Base-by-base conservation (phyloP, 2,888 invertebrate genomes). In the Leptinotarsa peninsularis region DNA sequence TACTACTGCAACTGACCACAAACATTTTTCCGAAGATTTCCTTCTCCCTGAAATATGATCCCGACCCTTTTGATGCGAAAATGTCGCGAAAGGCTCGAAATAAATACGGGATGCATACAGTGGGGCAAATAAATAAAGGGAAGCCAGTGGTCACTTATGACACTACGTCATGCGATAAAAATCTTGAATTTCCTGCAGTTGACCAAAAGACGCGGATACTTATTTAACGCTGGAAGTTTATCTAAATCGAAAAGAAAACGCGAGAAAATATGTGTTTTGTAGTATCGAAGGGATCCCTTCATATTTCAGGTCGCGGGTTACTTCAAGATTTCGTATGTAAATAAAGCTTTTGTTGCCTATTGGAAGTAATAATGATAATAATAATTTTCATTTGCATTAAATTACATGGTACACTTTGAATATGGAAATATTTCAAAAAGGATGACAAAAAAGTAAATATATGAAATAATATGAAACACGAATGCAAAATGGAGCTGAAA, bases 161-260 rank as follows among this genome's bases (percentile, higher is more conserved):
- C 85, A 85, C 85, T 85, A 86, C 85, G 85, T 86, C 84, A 86
- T 78, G 76, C 82, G 88, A 88, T 88, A 88, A 82, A 78, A 83
- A 88, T 88, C 88, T 88, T 87, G 87, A 87, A 88, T 88, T 88
- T 88, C 88, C 88, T 84, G 70, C 18, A 18, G 83, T 81, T 87
- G 87, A 87, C 88, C 87, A 88, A 86, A 87, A 86, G 87, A 84
- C 85, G 85, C 80, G 83, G 84, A 85, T 87, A 87, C 87, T 85
- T 87, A 82, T 78, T 81, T 83, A 81, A 83, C 81, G 83, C 83
- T 83, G 83, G 84, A 83, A 83, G 84, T 86, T 86, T 87, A 87
- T 87, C 87, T 86, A 85, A 82, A 82, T 81, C 78, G 82, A 79
- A 75, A 74, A 73, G 79, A 78, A 81, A 83, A 77, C 79, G 76